These are phyloP conservation scores for Rhagoletis zephyria DNA, from an alignment of 1,140 invertebrate genomes.

Conservation along the genomic window DNA sequence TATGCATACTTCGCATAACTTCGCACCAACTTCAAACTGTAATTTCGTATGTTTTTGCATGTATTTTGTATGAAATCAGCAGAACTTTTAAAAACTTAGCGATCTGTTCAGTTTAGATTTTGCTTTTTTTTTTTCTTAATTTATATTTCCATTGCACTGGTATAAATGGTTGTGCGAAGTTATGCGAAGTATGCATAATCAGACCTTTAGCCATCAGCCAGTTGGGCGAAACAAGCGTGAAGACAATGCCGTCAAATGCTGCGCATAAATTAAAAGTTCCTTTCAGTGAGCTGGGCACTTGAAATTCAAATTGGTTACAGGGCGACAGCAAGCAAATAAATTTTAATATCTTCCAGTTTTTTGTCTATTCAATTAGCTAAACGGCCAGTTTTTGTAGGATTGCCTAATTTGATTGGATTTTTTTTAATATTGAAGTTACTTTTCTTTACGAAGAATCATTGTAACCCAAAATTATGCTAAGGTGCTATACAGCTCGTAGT, in stretches of 20 bases:
- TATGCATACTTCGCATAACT: no score
- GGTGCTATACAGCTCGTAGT: no score
- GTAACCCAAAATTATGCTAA: no score
- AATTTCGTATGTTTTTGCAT: no score
- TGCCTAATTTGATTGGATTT: neutral
- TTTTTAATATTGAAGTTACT: neutral
- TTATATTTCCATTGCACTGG: no score
- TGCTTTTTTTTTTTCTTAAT: no score
- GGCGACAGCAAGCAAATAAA: slow-evolving; percentile 15
- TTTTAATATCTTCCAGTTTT: neutral
- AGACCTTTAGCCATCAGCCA: slow-evolving; percentile 1
- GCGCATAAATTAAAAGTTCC: slow-evolving; percentile 42
- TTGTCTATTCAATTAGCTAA: neutral
- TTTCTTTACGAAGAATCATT: no score
- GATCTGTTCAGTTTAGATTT: no score
- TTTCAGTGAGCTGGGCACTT: neutral
- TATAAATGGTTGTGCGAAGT: no score
- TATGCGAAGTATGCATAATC: neutral
- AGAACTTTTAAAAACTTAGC: no score
- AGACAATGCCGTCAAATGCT: slow-evolving; percentile 1
- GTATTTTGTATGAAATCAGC: no score
- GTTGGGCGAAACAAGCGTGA: neutral
- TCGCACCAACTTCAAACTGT: no score
- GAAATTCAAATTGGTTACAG: slow-evolving; percentile 3
- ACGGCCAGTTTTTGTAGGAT: neutral